Evolutionary conservation across 1,140 invertebrate species (phyloP).

Genomic region (Lordiphosa clarofinis): DNA sequence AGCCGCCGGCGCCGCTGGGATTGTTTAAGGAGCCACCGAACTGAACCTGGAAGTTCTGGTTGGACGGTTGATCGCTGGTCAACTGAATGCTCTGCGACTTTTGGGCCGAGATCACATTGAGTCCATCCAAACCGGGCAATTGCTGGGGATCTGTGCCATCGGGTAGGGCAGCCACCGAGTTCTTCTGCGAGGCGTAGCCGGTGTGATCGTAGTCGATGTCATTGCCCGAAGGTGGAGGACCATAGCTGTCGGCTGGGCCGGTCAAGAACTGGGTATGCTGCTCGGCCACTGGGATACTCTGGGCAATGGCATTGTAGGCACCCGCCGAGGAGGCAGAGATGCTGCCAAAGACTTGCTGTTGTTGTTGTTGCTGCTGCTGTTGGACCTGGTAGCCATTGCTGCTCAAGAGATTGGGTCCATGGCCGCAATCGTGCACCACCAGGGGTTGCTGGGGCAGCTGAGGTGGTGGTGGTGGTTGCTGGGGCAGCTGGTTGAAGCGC

Average conservation of each 20-base stretch:
- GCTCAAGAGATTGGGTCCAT: constrained; percentile 68
- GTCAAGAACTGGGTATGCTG: constrained; percentile 74
- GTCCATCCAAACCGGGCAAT: constrained; percentile 59
- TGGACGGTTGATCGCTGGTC: constrained; percentile 81
- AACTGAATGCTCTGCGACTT: constrained; percentile 69
- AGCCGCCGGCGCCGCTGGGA: constrained; percentile 14
- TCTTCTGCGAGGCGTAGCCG: constrained; percentile 72
- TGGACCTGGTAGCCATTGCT: constrained; percentile 56
- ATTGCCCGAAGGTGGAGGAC: constrained; percentile 63
- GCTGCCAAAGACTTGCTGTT: constrained; percentile 45
- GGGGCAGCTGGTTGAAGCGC: constrained; percentile 14
- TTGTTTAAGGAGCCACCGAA: constrained; percentile 83
- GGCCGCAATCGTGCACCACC: constrained; percentile 65
- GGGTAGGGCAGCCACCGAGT: constrained; percentile 48
- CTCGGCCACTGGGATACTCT: constrained; percentile 79
- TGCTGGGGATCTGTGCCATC: constrained; percentile 63
- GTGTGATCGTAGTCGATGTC: constrained; percentile 54
- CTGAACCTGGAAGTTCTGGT: constrained; percentile 85
- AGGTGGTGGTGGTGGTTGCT: neutral
- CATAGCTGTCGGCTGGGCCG: constrained; percentile 55
- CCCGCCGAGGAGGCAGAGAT: constrained; percentile 36
- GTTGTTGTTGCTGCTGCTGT: constrained; percentile 54
- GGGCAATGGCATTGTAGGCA: constrained; percentile 62
- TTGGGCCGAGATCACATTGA: constrained; percentile 81
- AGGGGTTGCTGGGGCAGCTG: constrained; percentile 45